These are phyloP conservation scores for Fopius arisanus DNA, from an alignment of 1,140 invertebrate species.

Conservation along the genomic window DNA sequence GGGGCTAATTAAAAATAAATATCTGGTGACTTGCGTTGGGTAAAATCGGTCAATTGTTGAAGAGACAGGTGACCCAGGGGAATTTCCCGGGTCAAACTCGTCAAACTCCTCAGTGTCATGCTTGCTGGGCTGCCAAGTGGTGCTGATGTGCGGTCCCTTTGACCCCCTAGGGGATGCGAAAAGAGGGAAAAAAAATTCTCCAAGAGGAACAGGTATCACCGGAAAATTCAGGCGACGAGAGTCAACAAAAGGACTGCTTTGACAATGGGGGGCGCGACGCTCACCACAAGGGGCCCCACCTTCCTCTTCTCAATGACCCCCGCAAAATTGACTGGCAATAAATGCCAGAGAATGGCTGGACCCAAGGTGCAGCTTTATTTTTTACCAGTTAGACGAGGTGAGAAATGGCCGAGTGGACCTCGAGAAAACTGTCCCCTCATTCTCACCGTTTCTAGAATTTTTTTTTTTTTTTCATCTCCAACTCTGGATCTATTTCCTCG, in stretches of 20 bases:
- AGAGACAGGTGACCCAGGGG: background rate
- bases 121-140: background rate
- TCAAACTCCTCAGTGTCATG: background rate
- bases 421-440: background rate
- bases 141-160: background rate
- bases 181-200: background rate
- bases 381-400: background rate
- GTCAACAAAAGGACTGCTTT: constrained; percentile 1
- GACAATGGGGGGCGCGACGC: constrained; percentile 7
- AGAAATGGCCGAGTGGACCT: background rate
- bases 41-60: background rate
- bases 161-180: background rate
- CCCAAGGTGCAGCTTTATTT: background rate
- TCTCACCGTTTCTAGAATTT: background rate
- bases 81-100: background rate
- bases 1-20: background rate
- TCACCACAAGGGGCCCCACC: constrained; percentile 21
- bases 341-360: background rate
- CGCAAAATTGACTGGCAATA: constrained; percentile 27
- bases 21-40: background rate
- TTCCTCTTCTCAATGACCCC: background rate
- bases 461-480: background rate
- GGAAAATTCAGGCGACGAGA: background rate
- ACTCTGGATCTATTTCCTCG: background rate
- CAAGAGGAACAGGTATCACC: background rate